Percentiles rank a stretch among this genome's conserved stretches.
phyloP scores from a whole-genome alignment of 2,797 vertebrate genomes.

The Tiaroga cobitis region DNA sequence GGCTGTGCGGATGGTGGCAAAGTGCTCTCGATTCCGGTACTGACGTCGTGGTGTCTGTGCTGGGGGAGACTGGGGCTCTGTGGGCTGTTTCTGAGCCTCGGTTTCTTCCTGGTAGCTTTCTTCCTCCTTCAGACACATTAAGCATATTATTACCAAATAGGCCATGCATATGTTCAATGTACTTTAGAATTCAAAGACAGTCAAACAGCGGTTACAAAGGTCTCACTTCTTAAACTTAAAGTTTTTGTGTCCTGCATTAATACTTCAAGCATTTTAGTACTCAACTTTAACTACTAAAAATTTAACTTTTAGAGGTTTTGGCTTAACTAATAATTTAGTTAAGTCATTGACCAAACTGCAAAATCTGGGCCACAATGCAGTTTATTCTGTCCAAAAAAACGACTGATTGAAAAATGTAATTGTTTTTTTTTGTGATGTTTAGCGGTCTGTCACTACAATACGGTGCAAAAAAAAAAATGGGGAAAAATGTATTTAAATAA shows the following conservation, averaged over 20 bases:
- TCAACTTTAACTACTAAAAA: not conserved
- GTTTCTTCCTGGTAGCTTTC: slow-evolving; percentile 86
- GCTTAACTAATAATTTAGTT: not conserved
- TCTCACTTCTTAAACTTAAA: not conserved
- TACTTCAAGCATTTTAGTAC: not conserved
- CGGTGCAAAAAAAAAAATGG: too few species aligned
- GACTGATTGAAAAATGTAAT: not conserved
- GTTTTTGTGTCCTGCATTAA: not conserved
- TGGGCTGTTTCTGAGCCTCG: slow-evolving; percentile 82
- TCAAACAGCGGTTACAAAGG: not conserved
- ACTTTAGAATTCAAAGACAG: not conserved
- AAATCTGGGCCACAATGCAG: not conserved
- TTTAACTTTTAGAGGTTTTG: not conserved
- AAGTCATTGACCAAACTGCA: not conserved
- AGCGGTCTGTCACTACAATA: not conserved
- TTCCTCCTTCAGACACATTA: slow-evolving; percentile 82
- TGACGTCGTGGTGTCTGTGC: slow-evolving; percentile 89
- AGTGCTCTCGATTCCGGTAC: slow-evolving; percentile 96
- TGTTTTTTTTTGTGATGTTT: not conserved
- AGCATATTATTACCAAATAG: not conserved
- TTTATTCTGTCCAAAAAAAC: not conserved
- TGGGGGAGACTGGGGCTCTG: slow-evolving; percentile 89
- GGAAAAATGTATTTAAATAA: not conserved
- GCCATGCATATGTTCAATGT: not conserved
- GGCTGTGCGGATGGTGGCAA: slow-evolving; percentile 97